Conservation (phyloP, 2,888 invertebrate species). For the Eremobia ochroleuca region DNA sequence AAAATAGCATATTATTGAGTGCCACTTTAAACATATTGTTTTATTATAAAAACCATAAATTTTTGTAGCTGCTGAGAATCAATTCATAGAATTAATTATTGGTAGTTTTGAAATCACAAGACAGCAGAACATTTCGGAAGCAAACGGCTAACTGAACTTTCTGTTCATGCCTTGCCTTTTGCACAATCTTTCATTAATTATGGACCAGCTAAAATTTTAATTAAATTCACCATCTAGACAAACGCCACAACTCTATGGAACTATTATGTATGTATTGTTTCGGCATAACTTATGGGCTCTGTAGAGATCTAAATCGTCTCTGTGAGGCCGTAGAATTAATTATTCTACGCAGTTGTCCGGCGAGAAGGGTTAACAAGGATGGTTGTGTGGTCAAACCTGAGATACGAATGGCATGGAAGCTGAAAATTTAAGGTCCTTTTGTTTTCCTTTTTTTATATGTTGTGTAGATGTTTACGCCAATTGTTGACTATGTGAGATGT, state of each 20-base stretch:
- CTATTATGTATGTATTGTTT: conserved; percentile 62
- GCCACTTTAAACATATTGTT: background rate
- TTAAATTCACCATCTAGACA: conserved; percentile 50
- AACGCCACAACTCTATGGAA: conserved; percentile 49
- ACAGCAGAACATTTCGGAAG: background rate
- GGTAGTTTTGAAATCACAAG: background rate
- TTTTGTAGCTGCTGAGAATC: background rate
- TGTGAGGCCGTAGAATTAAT: conserved; percentile 61
- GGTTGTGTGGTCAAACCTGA: conserved; percentile 54
- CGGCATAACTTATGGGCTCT: conserved; percentile 57
- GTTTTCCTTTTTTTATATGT: background rate
- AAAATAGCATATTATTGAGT: background rate
- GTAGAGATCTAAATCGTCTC: conserved; percentile 59
- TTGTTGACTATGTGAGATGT: background rate
- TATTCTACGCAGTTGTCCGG: conserved; percentile 59
- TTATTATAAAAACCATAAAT: background rate
- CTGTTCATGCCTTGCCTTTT: background rate
- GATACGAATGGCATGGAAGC: conserved; percentile 35
- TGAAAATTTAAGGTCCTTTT: conserved; percentile 26
- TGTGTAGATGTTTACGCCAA: conserved; percentile 6
- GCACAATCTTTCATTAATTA: background rate
- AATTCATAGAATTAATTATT: background rate
- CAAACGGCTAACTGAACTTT: background rate
- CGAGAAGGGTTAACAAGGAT: conserved; percentile 56
- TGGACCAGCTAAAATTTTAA: conserved; percentile 47